Evolutionary conservation across 2,113 vertebrate species (phyloP), one percentile per base, ranked within the genome.

Genomic region (Cochlearius cochlearius): DNA sequence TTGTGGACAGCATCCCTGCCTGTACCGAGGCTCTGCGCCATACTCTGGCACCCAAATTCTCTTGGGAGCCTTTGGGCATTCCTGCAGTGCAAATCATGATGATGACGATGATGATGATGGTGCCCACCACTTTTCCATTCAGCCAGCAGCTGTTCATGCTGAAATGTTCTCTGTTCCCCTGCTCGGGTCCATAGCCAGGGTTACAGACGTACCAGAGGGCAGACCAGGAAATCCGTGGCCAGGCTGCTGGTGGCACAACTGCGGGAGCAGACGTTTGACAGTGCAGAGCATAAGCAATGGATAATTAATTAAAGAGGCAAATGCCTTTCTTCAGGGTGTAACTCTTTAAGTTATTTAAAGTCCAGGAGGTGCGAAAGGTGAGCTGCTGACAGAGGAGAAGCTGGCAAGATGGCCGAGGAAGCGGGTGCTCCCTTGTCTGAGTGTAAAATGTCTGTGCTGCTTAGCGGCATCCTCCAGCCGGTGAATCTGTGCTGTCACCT

Each of bases 101-200:
- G 56, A 25, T 29, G 56, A 23, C 13, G 17, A 26, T 43, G 56
- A 23, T 55, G 86, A 62, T 5, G 15, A 50, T 26, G 34, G 5
- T 45, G 20, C 29, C 39, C 32, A 73, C 22, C 34, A 9, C 23
- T 90, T 75, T 80, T 47, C 49, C 38, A 9, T 63, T 69, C 38
- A 45, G 18, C 17, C 67, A 81, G 64, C 47, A 78, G n/a, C n/a
- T 83, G 20, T 88, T 92, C 38, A 68, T 49, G 30, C 19, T 43
- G 39, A 64, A 67, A 75, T 39, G 41, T 52, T 79, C 34, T n/a
- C 45, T 60, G 6, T 29, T 86, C 14, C 26, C 11, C 62, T 78
- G 20, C 15, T 68, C 0, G 0, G 10, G 56, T 30, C 47, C 63
- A 7, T 6, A 43, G 49, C 38, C 58, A 82, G 75, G 3, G 0